phyloP scores from a whole-genome alignment of 2,113 vertebrate genomes.

The Vulpes lagopus region DNA sequence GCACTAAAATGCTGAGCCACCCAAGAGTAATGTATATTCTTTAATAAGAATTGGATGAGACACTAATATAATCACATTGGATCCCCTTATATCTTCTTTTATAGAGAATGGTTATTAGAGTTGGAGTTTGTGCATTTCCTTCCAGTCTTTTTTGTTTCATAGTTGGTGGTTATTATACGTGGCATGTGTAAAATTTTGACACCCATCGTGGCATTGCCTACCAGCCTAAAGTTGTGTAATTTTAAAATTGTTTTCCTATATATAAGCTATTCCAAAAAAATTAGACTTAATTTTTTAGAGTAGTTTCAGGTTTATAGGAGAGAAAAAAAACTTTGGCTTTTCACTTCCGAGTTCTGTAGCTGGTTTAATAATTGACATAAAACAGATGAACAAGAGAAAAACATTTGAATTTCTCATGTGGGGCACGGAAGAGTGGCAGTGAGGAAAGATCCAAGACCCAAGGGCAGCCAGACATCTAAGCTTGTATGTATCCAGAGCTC shows the following conservation, averaged over 20 bases:
- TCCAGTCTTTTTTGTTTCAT: neutral
- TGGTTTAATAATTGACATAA: neutral
- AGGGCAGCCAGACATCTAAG: neutral
- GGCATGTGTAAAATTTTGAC: neutral
- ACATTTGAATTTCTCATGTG: neutral
- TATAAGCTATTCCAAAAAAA: neutral
- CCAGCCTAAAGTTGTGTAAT: neutral
- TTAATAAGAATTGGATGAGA: neutral
- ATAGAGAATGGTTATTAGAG: neutral
- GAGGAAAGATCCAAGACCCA: neutral
- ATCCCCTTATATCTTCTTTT: neutral
- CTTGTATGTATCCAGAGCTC: neutral
- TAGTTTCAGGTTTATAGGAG: neutral
- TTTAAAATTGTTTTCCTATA: neutral
- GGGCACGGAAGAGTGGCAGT: neutral
- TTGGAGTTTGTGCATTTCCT: neutral
- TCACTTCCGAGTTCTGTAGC: neutral
- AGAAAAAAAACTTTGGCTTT: neutral
- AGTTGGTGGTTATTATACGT: neutral
- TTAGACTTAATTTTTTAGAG: neutral
- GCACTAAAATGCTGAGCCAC: too few species aligned
- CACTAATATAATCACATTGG: neutral
- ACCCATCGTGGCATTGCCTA: neutral
- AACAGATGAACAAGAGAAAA: neutral
- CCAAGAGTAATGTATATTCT: neutral